Evolutionary conservation across 2,888 invertebrate genomes (phyloP), one percentile per base, ranked within the genome.

Genomic region (Blera fallax): DNA sequence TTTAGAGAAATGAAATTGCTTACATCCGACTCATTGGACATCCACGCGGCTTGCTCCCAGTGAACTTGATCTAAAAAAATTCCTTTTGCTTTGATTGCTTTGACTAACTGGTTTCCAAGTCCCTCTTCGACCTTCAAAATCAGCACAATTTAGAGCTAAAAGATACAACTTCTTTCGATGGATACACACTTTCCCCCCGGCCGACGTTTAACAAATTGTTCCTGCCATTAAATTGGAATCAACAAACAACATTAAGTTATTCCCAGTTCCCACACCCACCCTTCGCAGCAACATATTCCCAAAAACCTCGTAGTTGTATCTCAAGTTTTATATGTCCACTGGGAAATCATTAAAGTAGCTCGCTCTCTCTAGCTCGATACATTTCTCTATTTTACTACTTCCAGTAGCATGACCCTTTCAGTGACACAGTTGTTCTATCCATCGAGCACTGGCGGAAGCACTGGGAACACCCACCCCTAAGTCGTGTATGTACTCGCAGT

Each of bases 301-400:
- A 16, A 29, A 40, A 43, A n/a, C n/a, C 5, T 62, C 43, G n/a
- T 21, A 11, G 52, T 29, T 50, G 43, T 52, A 21, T 60, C 11
- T 43, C 16, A 37, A 43, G 50, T 67, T 74, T 79, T 79, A 79
- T 56, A 18, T 27, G 73, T 74, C 83, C 83, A 69, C 74, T 64
- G 83, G 83, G 83, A 84, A 84, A 84, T 84, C 79, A 64, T 45
- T n/a, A 50, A 78, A 79, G 73, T 79, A 64, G 62, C 69, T 69
- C 40, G 3, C 34, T 67, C n/a, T 34, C 29, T 29, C 2, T 11
- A 24, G 18, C 10, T 32, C 7, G 18, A 50, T 62, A 54, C 58
- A 74, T 81, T 11, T 45, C 18, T 37, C 40, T 52, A 37, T 70
- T 78, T 52, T 62, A 84, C 24, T 69, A 64, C 45, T 69, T 54